These are phyloP conservation scores for Etheostoma cragini DNA, from an alignment of 2,113 vertebrate species.

Conservation along the genomic window DNA sequence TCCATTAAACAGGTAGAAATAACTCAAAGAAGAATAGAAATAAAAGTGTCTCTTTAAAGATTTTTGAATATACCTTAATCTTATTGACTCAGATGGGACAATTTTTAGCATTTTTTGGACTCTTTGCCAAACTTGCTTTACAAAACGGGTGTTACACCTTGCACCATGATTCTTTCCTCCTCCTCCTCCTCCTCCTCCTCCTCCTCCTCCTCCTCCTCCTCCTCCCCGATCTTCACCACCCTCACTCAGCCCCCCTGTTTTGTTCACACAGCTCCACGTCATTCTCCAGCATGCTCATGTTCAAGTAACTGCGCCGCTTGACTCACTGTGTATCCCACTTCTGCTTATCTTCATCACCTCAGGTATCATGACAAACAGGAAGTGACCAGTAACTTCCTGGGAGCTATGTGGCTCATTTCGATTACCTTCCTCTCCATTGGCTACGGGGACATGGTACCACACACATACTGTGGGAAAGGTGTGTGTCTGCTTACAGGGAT, in stretches of 20 bases:
- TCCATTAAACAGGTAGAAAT: slow-evolving; percentile 34
- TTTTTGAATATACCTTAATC: slow-evolving; percentile 4
- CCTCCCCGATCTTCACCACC: slow-evolving; percentile 30
- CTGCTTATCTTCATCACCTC: slow-evolving; percentile 72
- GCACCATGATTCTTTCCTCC: slow-evolving; percentile 43
- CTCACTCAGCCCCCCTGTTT: slow-evolving; percentile 51
- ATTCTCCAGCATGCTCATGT: slow-evolving; percentile 68
- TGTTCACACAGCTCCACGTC: slow-evolving; percentile 59
- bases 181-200: slow-evolving; percentile 17
- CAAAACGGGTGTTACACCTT: slow-evolving; percentile 46
- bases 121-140: slow-evolving; percentile 27
- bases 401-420: slow-evolving; percentile 98
- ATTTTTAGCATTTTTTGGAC: slow-evolving; percentile 1
- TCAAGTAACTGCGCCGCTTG: slow-evolving; percentile 19
- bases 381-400: slow-evolving; percentile 97
- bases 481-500: slow-evolving; percentile 97
- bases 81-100: slow-evolving; percentile 26
- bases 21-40: slow-evolving; percentile 1
- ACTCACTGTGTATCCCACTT: slow-evolving; percentile 65
- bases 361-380: slow-evolving; percentile 99
- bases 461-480: slow-evolving; percentile 97
- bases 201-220: slow-evolving; percentile 6
- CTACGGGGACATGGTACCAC: slow-evolving; percentile 97
- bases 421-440: slow-evolving; percentile 98
- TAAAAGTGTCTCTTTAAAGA: slow-evolving; percentile 15